These are phyloP conservation scores for Temnothorax unifasciatus DNA, from an alignment of 2,888 invertebrate species.

Conservation along the genomic window DNA sequence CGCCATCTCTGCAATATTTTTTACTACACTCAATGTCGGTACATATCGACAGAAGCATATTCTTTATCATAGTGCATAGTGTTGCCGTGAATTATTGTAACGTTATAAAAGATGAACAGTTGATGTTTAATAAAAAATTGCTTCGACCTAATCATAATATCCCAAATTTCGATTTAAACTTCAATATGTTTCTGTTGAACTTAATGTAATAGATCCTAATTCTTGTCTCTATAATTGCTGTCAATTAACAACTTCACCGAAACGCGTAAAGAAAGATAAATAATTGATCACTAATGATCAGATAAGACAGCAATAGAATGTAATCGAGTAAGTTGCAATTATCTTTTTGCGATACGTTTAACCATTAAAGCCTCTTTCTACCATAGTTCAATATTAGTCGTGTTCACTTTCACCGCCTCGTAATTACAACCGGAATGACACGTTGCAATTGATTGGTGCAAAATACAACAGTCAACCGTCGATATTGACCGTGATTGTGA, in stretches of 20 bases:
- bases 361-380: background rate
- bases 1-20: conserved; percentile 33
- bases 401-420: conserved; percentile 52
- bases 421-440: conserved; percentile 51
- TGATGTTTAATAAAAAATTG: conserved; percentile 5
- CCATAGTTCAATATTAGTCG: conserved; percentile 33
- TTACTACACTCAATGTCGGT: background rate
- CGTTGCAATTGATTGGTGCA: conserved; percentile 55
- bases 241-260: background rate
- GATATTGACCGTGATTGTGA: conserved; percentile 51
- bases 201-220: background rate
- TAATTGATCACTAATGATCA: background rate
- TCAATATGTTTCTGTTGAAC: background rate
- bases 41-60: conserved; percentile 12
- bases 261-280: background rate
- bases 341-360: background rate
- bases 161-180: background rate
- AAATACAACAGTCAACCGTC: background rate
- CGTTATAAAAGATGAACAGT: conserved; percentile 38
- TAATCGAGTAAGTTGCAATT: background rate
- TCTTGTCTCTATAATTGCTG: conserved; percentile 1
- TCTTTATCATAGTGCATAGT: conserved; percentile 8
- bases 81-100: conserved; percentile 37
- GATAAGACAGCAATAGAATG: background rate
- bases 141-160: background rate